These are phyloP conservation scores for Paramormyrops hopkinsi DNA, from an alignment of 2,797 vertebrate genomes.

Conservation along the genomic window DNA sequence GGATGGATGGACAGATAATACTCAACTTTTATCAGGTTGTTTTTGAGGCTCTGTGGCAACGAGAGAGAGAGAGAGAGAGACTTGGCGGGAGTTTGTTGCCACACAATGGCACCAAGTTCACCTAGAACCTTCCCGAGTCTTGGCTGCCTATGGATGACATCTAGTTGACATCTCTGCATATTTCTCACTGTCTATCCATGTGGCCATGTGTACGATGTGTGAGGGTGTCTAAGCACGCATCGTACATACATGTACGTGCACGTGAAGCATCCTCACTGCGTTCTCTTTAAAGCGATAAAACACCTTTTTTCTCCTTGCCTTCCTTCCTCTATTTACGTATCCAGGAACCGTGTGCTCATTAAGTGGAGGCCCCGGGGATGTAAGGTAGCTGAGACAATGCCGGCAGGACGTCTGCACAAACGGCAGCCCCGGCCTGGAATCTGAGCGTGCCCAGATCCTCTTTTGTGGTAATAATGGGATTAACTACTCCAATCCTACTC, in stretches of 20 bases:
- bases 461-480: slow-evolving; percentile 5
- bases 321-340: slow-evolving; percentile 18
- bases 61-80: neutral
- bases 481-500: slow-evolving; percentile 9
- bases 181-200: neutral
- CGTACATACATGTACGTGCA: slow-evolving; percentile 21
- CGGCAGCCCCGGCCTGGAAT: neutral
- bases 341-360: slow-evolving; percentile 20
- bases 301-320: neutral
- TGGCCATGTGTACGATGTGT: neutral
- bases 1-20: neutral
- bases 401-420: neutral
- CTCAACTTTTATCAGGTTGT: neutral
- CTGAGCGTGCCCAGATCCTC: neutral
- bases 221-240: neutral
- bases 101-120: neutral
- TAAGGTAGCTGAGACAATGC: slow-evolving; percentile 16
- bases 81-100: neutral
- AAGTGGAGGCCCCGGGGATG: neutral
- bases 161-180: neutral
- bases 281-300: slow-evolving; percentile 15
- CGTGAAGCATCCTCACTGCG: neutral
- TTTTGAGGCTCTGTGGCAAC: neutral
- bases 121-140: neutral
- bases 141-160: neutral